phyloP scores from a whole-genome alignment of 2,113 vertebrate genomes.

The Hystrix cristata region DNA sequence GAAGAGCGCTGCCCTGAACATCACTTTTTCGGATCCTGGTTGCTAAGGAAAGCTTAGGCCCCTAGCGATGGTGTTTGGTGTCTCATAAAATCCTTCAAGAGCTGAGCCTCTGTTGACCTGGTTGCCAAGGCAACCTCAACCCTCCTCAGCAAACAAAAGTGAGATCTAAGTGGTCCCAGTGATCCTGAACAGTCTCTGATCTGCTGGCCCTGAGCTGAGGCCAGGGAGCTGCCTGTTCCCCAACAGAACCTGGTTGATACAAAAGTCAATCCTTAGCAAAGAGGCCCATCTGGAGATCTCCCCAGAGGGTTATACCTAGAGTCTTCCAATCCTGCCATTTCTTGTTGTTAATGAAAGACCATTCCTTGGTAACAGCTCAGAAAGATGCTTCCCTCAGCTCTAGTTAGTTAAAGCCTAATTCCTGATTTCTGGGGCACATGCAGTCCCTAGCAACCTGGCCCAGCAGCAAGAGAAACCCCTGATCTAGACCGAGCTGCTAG shows the following conservation, averaged over 20 bases:
- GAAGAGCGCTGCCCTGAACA: slow-evolving; percentile 29
- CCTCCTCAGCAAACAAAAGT: slow-evolving; percentile 29
- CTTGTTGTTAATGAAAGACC: neutral
- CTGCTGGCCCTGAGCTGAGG: neutral
- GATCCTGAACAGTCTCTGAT: neutral
- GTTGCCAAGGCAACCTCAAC: slow-evolving; percentile 69
- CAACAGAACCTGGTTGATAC: neutral
- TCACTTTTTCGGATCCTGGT: slow-evolving; percentile 62
- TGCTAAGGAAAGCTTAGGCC: slow-evolving; percentile 55
- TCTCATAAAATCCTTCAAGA: slow-evolving; percentile 54
- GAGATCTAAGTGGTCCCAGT: neutral
- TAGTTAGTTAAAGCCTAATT: slow-evolving; percentile 17
- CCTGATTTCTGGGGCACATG: neutral
- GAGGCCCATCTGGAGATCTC: neutral
- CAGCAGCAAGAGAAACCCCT: neutral
- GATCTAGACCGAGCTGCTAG: neutral
- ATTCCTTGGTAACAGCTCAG: neutral
- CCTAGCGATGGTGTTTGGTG: neutral
- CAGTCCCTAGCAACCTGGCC: neutral
- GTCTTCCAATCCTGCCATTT: neutral
- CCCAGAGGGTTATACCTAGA: neutral
- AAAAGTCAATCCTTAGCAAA: neutral
- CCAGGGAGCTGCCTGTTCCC: neutral
- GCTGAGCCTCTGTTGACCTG: slow-evolving; percentile 9
- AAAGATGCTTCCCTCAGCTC: neutral